These are phyloP conservation scores for Lasioglossum oenotherae DNA, from an alignment of 2,888 invertebrate species.

Conservation along the genomic window DNA sequence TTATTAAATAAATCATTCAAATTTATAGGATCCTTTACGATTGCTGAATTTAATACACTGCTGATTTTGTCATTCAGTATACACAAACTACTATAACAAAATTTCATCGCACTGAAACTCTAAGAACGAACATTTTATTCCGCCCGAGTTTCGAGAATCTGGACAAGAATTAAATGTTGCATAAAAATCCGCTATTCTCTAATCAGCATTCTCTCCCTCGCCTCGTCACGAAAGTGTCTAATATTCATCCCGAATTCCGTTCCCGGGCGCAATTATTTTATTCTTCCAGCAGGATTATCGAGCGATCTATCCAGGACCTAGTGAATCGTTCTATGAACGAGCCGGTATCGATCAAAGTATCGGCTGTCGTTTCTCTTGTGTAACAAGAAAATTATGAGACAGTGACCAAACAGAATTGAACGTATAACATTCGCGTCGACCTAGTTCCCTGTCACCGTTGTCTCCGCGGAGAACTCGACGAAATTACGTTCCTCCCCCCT, in stretches of 20 bases:
- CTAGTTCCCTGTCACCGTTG: constrained; percentile 23
- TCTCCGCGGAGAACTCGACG: constrained; percentile 20
- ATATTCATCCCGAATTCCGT: constrained; percentile 30
- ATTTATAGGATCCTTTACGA: not conserved
- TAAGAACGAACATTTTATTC: not conserved
- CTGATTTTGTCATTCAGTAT: not conserved
- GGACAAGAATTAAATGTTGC: not conserved
- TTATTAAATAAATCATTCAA: not conserved
- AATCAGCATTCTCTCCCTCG: constrained; percentile 2
- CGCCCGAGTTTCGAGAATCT: not conserved
- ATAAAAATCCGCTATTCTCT: not conserved
- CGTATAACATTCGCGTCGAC: constrained; percentile 21
- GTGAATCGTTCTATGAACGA: constrained; percentile 53
- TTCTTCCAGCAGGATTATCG: constrained; percentile 46
- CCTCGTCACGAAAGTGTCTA: constrained; percentile 13
- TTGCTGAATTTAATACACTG: not conserved
- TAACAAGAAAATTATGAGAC: constrained; percentile 45
- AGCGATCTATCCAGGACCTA: constrained; percentile 31
- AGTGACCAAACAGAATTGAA: constrained; percentile 20
- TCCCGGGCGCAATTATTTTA: constrained; percentile 28
- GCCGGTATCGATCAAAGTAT: constrained; percentile 64
- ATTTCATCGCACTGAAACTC: not conserved
- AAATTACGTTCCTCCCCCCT: not conserved
- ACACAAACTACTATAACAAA: not conserved
- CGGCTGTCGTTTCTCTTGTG: constrained; percentile 43